Evolutionary conservation across 2,888 invertebrate species (phyloP), one percentile per base, ranked within the genome.

Genomic region (Eilema caniola): DNA sequence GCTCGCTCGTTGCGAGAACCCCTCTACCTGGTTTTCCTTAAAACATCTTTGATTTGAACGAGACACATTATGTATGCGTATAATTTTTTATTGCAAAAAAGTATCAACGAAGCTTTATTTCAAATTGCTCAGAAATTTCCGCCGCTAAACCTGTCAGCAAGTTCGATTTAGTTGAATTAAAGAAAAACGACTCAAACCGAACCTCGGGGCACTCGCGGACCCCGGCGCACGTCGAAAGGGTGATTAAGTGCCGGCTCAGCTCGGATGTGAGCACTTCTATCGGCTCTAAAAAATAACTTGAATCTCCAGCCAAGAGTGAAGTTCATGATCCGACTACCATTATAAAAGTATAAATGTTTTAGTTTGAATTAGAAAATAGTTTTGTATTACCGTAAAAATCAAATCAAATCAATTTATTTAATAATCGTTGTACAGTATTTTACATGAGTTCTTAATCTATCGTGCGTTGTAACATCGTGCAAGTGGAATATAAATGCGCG

Each of bases 141-240:
- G n/a, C n/a, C 53, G 28, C 20, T n/a, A 63, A 53, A 28, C 4
- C 28, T 64, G 47, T 31, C 28, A 53, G 25, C 53, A 7, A 25
- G 64, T 53, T 64, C 28, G n/a, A 23, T 28, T 28, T 53, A 31
- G 28, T 64, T 53, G 53, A 64, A 12, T 64, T 28, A 53, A 64
- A 64, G 37, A 62, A 62, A 53, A 53, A 28, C 25, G 53, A 63
- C 25, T 63, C 4, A 10, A 5, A 47, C 12, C 7, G 41, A 28
- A 53, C 41, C 41, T 24, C 16, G 41, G 25, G 41, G 12, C 5
- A 1, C 11, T 1, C 37, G 24, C 8, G 24, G 3, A 10, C 25
- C 25, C 20, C 37, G 20, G 63, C 63, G 47, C 28, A 20, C 63
- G 63, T 64, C 64, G 53, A 8, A 47, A 20, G n/a, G 25, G 64